These are phyloP conservation scores for Aradus depressus DNA, from an alignment of 2,888 invertebrate genomes.

Conservation along the genomic window DNA sequence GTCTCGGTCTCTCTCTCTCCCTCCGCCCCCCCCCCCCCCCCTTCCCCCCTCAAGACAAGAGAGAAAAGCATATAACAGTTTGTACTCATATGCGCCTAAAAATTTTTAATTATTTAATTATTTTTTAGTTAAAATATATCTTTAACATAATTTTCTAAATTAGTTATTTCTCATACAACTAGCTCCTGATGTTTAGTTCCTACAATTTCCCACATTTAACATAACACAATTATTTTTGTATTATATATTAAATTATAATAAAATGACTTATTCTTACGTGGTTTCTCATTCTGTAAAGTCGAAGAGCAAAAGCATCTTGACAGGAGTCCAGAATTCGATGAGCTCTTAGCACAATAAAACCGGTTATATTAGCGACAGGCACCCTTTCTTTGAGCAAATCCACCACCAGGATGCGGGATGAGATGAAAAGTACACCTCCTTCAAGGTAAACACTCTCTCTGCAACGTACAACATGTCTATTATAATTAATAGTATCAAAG, in stretches of 20 bases:
- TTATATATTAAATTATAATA: background rate
- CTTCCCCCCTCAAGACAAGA: too few relatives aligned
- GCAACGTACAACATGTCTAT: too few relatives aligned
- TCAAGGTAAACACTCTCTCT: constrained; percentile 74
- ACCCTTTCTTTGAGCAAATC: constrained; percentile 86
- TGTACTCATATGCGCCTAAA: too few relatives aligned
- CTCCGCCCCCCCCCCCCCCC: too few relatives aligned
- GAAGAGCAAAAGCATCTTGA: constrained; percentile 88
- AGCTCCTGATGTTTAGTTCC: background rate
- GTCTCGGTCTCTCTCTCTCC: too few relatives aligned
- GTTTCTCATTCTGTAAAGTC: constrained; percentile 84
- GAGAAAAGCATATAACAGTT: too few relatives aligned
- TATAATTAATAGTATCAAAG: too few relatives aligned
- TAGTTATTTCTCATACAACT: background rate
- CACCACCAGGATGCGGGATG: constrained; percentile 87
- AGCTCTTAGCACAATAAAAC: constrained; percentile 81
- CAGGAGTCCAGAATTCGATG: constrained; percentile 80
- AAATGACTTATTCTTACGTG: constrained; percentile 46
- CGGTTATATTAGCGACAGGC: constrained; percentile 78
- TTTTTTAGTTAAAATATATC: background rate
- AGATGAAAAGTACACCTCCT: constrained; percentile 90
- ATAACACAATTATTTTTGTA: background rate
- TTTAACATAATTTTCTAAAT: background rate
- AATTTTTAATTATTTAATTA: too few relatives aligned
- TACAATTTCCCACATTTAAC: background rate